phyloP scores from a whole-genome alignment of 2,113 vertebrate genomes.

The Chaetodon auriga region DNA sequence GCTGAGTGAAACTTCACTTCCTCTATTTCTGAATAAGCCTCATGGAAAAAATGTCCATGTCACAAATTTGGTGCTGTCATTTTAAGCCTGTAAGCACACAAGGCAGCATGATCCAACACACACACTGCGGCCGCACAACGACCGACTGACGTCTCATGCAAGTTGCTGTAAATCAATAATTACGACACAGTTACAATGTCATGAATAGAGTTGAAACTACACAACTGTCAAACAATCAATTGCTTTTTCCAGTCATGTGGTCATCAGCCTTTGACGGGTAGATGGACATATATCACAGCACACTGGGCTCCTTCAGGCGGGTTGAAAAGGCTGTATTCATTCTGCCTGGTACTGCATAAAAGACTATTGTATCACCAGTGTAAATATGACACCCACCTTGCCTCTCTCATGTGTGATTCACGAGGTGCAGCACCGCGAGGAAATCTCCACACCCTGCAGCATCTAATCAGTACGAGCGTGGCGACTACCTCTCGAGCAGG shows the following conservation, averaged over 20 bases:
- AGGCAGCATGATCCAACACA: constrained; percentile 12
- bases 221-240: constrained; percentile 42
- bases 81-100: not conserved
- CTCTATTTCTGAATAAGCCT: constrained; percentile 19
- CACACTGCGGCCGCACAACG: not conserved
- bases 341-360: constrained; percentile 14
- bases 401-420: constrained; percentile 54
- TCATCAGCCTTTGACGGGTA: not conserved
- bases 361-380: constrained; percentile 41
- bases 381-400: constrained; percentile 61
- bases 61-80: constrained; percentile 20
- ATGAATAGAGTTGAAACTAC: not conserved
- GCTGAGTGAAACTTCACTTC: constrained; percentile 31
- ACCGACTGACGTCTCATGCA: constrained; percentile 31
- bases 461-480: constrained; percentile 3
- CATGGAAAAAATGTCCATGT: constrained; percentile 32
- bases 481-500: constrained; percentile 31
- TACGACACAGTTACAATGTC: constrained; percentile 10
- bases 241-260: constrained; percentile 20
- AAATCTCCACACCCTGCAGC: constrained; percentile 38
- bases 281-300: not conserved
- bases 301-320: not conserved
- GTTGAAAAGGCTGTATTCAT: constrained; percentile 29
- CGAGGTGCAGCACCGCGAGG: constrained; percentile 16
- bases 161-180: constrained; percentile 42